Percentiles rank a stretch among this genome's conserved stretches.
Evolutionary conservation across 1,140 invertebrate species (phyloP).

Genomic region (Nomia melanderi): DNA sequence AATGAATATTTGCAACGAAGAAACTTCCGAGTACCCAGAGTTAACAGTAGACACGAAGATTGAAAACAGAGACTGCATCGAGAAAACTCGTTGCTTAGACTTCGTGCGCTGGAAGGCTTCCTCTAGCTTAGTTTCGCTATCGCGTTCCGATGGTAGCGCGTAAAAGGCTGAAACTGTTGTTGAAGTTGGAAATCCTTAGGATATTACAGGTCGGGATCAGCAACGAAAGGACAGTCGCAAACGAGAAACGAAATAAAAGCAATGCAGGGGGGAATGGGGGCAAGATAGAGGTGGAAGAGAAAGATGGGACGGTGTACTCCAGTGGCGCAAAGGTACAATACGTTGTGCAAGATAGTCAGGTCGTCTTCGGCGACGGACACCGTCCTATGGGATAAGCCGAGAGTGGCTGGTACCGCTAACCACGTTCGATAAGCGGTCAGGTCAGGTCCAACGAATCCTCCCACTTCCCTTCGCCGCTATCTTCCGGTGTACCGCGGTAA

Average conservation of each 20-base stretch:
- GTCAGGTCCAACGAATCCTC: constrained; percentile 56
- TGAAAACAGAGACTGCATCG: too few species aligned
- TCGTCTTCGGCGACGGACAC: constrained; percentile 52
- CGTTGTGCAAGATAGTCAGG: constrained; percentile 56
- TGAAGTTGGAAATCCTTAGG: not conserved
- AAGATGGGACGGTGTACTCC: not conserved
- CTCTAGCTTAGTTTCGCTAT: not conserved
- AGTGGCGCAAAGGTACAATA: constrained; percentile 41
- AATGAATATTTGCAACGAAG: too few species aligned
- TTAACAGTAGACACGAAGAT: too few species aligned
- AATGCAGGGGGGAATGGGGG: too few species aligned
- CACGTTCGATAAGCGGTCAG: constrained; percentile 68
- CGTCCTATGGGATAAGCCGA: constrained; percentile 66
- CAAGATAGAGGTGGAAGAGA: not conserved
- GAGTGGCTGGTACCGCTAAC: constrained; percentile 62
- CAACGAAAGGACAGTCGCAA: not conserved
- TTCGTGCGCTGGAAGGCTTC: too few species aligned
- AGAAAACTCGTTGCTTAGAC: too few species aligned
- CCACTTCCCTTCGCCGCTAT: constrained; percentile 1
- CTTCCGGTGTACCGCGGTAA: constrained; percentile 45
- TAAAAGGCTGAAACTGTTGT: not conserved
- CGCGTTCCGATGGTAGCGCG: not conserved
- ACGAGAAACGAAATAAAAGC: not conserved
- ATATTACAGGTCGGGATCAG: constrained; percentile 6
- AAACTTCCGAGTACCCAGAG: too few species aligned